Evolutionary conservation across 2,888 invertebrate species (phyloP), one percentile per base, ranked within the genome.

Genomic region (Thymelicus acteon): DNA sequence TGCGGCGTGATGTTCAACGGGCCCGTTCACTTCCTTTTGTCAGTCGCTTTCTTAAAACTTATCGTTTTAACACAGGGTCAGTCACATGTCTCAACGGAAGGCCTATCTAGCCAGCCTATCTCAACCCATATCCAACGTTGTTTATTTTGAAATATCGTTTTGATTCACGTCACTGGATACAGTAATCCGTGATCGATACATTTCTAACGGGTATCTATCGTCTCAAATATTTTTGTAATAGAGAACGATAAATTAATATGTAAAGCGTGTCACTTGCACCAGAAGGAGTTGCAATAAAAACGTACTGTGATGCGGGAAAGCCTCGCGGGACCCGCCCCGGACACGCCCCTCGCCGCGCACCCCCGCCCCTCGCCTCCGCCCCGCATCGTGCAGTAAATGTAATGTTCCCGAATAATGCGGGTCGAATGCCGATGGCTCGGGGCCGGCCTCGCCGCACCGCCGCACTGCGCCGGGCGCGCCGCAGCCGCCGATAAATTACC

Each of bases 371-470:
- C 52, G 15, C 63, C 58, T 31, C 49, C 52, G 15, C 63, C 58
- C 47, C 66, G 10, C 66, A 58, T 24, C 44, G 31, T 12, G 8
- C 44, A 44, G 44, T 44, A 44, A 44, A 44, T 60, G 8, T 67
- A 67, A 60, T 67, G 60, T 67, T 67, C 67, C 67, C 67, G 60
- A 67, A 67, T 67, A 67, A 66, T 49, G 60, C 67, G 67, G 48
- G 60, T 48, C 66, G 60, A 67, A 49, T 39, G 37, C 60, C 66
- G 60, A 67, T 60, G 48, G 37, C 49, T 67, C 60, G 44, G 40
- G 7, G 40, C 10, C 8, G 40, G 8, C 10, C 40, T 6, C 8
- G 7, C 40, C 8, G 40, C 31, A 44, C 58, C 58, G 57, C 40
- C 19, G 19, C 31, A 3, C 31, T 3, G 31, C 31, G 31, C 31